These are phyloP conservation scores for Dugesia japonica DNA, from an alignment of 2,888 invertebrate genomes.

Conservation along the genomic window DNA sequence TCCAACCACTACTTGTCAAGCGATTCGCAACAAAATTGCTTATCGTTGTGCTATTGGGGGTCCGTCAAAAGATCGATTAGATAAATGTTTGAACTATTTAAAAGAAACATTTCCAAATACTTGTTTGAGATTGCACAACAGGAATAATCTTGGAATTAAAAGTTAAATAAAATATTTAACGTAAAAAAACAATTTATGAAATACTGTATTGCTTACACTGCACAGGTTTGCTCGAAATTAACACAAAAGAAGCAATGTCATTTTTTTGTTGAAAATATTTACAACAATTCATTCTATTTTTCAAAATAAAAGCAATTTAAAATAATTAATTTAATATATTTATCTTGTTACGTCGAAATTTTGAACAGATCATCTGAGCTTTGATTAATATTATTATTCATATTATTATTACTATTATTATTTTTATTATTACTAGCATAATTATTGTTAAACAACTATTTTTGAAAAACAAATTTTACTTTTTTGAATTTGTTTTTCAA, in stretches of 20 bases:
- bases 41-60: neutral
- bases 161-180: neutral
- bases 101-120: conserved; percentile 8
- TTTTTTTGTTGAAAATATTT: conserved; percentile 15
- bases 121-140: neutral
- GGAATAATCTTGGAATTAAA: neutral
- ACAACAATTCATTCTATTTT: neutral
- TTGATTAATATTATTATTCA: too few relatives aligned
- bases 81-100: neutral
- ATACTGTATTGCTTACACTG: neutral
- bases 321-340: too few relatives aligned
- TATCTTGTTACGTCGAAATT: too few relatives aligned
- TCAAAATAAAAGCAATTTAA: conserved; percentile 9
- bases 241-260: neutral
- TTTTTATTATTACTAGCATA: too few relatives aligned
- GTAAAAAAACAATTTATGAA: neutral
- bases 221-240: neutral
- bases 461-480: too few relatives aligned
- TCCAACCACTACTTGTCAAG: neutral
- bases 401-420: too few relatives aligned
- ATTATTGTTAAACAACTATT: too few relatives aligned
- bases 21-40: neutral
- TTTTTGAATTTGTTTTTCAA: too few relatives aligned
- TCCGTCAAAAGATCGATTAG: neutral
- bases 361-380: too few relatives aligned